A percentile compares a stretch with the other conserved stretches of the same genome.
These are phyloP conservation scores for Zoanthus sociatus DNA, from an alignment of 92 coral and sea anemone genomes.

Conservation along the genomic window DNA sequence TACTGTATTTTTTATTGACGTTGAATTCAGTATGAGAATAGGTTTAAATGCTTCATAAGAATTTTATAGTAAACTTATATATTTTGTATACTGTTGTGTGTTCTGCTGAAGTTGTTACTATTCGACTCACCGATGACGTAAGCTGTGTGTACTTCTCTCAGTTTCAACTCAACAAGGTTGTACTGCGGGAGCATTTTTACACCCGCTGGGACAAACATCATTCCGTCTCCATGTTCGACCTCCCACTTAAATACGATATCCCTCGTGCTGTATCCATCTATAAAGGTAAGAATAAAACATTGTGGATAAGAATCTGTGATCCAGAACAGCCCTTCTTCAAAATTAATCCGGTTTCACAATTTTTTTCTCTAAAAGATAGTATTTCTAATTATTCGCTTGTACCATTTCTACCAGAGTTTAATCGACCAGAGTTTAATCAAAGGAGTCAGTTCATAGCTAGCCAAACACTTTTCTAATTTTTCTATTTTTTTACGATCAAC, in stretches of 20 bases:
- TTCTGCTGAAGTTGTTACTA: background rate
- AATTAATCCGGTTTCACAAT: too few species aligned
- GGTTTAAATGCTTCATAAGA: too few species aligned
- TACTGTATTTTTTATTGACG: too few species aligned
- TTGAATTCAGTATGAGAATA: too few species aligned
- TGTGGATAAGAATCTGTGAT: background rate
- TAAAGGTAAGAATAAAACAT: background rate
- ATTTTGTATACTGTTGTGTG: background rate
- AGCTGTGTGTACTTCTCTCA: conserved; percentile 62
- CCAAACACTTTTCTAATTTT: background rate
- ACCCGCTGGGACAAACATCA: conserved; percentile 76
- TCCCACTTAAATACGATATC: conserved; percentile 91
- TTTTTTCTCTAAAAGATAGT: too few species aligned
- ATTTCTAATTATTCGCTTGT: background rate
- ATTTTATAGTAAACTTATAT: too few species aligned
- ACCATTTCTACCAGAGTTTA: background rate
- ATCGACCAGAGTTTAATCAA: background rate
- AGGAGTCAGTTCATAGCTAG: background rate
- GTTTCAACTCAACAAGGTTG: conserved; percentile 64
- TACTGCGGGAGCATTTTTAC: conserved; percentile 92
- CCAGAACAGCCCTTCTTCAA: background rate
- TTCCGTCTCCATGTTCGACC: conserved; percentile 72
- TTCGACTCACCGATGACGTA: conserved; percentile 87
- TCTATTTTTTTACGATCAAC: too few species aligned
- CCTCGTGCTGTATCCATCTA: conserved; percentile 92